Evolutionary conservation across 1,140 invertebrate species (phyloP).

Genomic region (Gerris buenoi): DNA sequence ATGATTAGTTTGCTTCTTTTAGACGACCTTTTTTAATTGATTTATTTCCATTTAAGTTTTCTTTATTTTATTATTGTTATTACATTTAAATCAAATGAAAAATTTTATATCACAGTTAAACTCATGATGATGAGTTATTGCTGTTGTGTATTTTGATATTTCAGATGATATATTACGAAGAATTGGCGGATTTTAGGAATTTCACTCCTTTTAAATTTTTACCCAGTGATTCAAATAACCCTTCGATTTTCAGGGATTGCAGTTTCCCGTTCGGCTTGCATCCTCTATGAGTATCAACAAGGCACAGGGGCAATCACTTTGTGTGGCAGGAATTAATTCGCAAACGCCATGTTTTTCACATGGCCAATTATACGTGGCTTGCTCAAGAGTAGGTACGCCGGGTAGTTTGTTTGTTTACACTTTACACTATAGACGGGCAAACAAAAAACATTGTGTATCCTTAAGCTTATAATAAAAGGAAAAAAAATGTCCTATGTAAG

Average conservation of each 20-base stretch:
- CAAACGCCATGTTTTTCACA: slow-evolving; percentile 23
- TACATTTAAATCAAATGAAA: no score
- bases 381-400: slow-evolving; percentile 11
- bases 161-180: no score
- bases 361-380: slow-evolving; percentile 28
- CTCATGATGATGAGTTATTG: no score
- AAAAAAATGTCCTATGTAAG: no score
- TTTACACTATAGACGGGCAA: slow-evolving; percentile 11
- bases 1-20: no score
- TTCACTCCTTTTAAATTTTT: no score
- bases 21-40: no score
- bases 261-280: slow-evolving; percentile 30
- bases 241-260: slow-evolving; percentile 19
- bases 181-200: no score
- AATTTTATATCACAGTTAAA: no score
- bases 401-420: slow-evolving; percentile 3
- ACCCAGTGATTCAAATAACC: slow-evolving; percentile 7
- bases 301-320: slow-evolving; percentile 34
- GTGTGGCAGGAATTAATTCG: slow-evolving; percentile 18
- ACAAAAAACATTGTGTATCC: slow-evolving; percentile 16
- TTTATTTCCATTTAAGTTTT: no score
- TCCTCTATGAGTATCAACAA: slow-evolving; percentile 39
- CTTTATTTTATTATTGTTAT: no score
- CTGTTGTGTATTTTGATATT: no score
- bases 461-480: slow-evolving; percentile 7